Percentiles rank a stretch among this genome's conserved stretches.
phyloP scores from a whole-genome alignment of 2,888 invertebrate genomes.

The Adelognathus sp. region DNA sequence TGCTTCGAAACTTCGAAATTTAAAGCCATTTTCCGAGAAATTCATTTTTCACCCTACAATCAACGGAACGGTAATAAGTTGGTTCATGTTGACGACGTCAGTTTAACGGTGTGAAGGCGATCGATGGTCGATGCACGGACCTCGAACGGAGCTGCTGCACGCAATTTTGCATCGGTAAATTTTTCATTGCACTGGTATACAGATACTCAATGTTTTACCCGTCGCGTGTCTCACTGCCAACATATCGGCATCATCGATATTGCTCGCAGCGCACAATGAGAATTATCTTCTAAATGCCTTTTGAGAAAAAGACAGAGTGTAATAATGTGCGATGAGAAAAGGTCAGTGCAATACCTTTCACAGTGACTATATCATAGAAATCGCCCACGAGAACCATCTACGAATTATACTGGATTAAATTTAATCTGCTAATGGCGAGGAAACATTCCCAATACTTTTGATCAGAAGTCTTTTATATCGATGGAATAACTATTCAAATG shows the following conservation, averaged over 20 bases:
- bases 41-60: neutral
- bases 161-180: constrained; percentile 2
- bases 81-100: neutral
- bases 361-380: too few relatives aligned
- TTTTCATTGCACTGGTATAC: neutral
- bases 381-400: too few relatives aligned
- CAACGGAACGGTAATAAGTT: neutral
- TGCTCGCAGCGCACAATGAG: neutral
- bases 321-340: too few relatives aligned
- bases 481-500: too few relatives aligned
- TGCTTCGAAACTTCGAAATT: neutral
- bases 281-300: neutral
- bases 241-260: neutral
- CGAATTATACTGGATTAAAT: too few relatives aligned
- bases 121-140: neutral
- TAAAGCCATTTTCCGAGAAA: neutral
- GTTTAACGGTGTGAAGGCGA: neutral
- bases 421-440: too few relatives aligned
- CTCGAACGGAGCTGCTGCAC: constrained; percentile 27
- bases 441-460: too few relatives aligned
- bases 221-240: neutral
- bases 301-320: neutral
- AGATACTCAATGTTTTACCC: neutral
- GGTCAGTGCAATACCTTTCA: too few relatives aligned
- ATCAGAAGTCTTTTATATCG: too few relatives aligned